Evolutionary conservation across 2,113 vertebrate species (phyloP).

Genomic region (Trogon surrucura): DNA sequence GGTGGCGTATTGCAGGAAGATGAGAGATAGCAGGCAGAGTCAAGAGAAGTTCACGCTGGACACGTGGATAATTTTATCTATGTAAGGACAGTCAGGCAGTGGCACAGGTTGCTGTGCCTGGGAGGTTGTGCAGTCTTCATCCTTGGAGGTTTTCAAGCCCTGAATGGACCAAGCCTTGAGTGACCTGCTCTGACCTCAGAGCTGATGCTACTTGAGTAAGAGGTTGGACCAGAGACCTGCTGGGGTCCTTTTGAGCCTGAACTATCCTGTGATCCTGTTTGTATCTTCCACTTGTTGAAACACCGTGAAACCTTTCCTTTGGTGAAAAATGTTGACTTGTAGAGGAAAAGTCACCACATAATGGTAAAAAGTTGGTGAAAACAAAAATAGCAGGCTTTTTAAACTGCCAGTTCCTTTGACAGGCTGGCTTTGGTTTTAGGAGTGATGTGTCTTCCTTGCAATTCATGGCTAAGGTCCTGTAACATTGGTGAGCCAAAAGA

Average conservation of each 20-base stretch:
- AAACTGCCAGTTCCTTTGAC: not conserved
- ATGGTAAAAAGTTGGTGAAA: not conserved
- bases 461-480: not conserved
- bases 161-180: not conserved
- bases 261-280: not conserved
- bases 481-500: not conserved
- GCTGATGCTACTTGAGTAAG: not conserved
- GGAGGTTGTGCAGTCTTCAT: not conserved
- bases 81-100: not conserved
- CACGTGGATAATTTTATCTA: not conserved
- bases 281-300: not conserved
- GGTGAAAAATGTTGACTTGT: not conserved
- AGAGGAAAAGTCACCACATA: not conserved
- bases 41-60: not conserved
- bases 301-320: not conserved
- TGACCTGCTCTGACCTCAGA: not conserved
- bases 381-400: not conserved
- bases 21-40: not conserved
- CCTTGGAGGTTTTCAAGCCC: not conserved
- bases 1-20: not conserved
- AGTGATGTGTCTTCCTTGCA: not conserved
- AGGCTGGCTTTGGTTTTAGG: not conserved
- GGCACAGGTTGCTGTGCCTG: not conserved
- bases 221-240: not conserved
- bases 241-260: not conserved